A percentile compares a stretch with the other conserved stretches of the same genome.
These are phyloP conservation scores for Hirtodrosophila confusa DNA, from an alignment of 2,888 invertebrate genomes.

Conservation along the genomic window DNA sequence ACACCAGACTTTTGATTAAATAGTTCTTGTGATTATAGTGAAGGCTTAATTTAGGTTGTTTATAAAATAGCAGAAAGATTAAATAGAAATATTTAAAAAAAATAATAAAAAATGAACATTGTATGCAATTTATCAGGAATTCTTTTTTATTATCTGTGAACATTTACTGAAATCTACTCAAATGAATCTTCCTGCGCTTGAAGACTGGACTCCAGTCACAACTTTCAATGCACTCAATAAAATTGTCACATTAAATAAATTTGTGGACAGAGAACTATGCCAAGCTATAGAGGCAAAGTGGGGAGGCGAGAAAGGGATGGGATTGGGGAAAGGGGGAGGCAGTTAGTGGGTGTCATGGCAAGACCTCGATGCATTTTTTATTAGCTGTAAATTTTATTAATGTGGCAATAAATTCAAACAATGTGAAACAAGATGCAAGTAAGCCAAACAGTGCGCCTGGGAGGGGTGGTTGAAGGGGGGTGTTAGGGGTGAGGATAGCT, in stretches of 20 bases:
- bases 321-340: constrained; percentile 1
- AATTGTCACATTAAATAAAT: constrained; percentile 16
- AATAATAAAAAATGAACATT: too few species aligned
- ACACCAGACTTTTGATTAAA: too few species aligned
- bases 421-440: constrained; percentile 63
- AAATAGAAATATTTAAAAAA: too few species aligned
- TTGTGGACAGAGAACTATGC: not conserved
- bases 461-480: not conserved
- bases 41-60: too few species aligned
- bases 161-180: not conserved
- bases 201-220: constrained; percentile 8
- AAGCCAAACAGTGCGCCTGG: constrained; percentile 30
- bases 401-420: constrained; percentile 76
- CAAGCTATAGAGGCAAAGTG: not conserved
- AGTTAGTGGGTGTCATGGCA: constrained; percentile 60
- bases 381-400: constrained; percentile 81
- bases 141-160: too few species aligned
- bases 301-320: not conserved
- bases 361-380: constrained; percentile 76
- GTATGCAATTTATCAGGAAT: too few species aligned
- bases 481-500: not conserved
- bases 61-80: too few species aligned
- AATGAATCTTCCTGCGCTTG: not conserved
- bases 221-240: constrained; percentile 21
- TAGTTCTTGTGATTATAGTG: too few species aligned